Evolutionary conservation across 2,797 vertebrate species (phyloP).

Genomic region (Aselliscus stoliczkanus): DNA sequence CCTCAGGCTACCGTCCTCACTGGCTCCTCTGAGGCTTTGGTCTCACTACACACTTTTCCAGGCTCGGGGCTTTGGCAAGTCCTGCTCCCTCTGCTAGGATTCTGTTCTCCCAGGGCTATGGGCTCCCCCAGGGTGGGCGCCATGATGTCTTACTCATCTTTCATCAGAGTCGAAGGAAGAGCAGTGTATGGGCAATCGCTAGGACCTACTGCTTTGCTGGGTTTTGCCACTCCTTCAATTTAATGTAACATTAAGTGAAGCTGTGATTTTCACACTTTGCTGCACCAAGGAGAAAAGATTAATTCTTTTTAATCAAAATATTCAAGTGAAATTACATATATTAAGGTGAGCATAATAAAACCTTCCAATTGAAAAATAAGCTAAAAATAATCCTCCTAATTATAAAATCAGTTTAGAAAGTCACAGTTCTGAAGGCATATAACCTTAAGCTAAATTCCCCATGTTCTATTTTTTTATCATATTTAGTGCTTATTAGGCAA

Average conservation of each 20-base stretch:
- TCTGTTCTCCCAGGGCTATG: rapidly evolving
- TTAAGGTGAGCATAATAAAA: slow-evolving; percentile 36
- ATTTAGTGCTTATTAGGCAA: slow-evolving; percentile 6
- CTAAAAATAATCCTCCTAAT: slow-evolving; percentile 69
- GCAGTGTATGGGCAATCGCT: rapidly evolving
- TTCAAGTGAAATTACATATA: slow-evolving; percentile 30
- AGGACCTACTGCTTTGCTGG: neutral
- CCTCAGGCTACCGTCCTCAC: neutral
- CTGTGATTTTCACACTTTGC: neutral
- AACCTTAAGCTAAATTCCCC: slow-evolving; percentile 33
- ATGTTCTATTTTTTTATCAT: slow-evolving; percentile 10
- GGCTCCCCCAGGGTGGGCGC: neutral
- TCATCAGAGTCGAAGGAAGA: neutral
- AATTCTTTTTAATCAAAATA: neutral
- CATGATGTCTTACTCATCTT: neutral
- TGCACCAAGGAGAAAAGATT: neutral
- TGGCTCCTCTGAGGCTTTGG: neutral
- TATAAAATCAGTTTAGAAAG: slow-evolving; percentile 59
- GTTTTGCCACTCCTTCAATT: rapidly evolving
- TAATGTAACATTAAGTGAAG: neutral
- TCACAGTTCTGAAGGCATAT: slow-evolving; percentile 50
- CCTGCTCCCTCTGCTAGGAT: neutral
- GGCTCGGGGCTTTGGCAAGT: neutral
- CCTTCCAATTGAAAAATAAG: slow-evolving; percentile 59
- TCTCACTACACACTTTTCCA: neutral